phyloP scores from a whole-genome alignment of 2,888 invertebrate genomes.

The Celastrina argiolus region DNA sequence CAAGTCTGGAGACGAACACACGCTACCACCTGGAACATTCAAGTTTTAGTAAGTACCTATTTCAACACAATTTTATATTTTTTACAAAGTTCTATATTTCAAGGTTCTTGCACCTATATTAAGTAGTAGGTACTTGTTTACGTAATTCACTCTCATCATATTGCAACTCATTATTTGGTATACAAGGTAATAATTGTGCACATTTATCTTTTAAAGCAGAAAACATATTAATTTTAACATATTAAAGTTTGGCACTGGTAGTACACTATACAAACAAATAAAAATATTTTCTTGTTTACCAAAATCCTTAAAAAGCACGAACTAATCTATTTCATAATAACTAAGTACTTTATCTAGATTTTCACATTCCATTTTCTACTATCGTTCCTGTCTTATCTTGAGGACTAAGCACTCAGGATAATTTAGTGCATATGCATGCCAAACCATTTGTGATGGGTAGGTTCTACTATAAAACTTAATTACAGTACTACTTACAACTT shows the following conservation, averaged over 20 bases:
- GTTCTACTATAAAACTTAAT: not conserved
- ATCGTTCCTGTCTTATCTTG: not conserved
- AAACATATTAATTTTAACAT: too few relatives aligned
- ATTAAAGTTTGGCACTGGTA: too few relatives aligned
- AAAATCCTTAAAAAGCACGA: not conserved
- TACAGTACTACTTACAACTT: too few relatives aligned
- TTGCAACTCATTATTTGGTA: too few relatives aligned
- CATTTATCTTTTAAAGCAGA: too few relatives aligned
- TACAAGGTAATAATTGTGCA: too few relatives aligned
- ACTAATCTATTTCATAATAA: not conserved
- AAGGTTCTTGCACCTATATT: not conserved
- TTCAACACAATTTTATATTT: not conserved
- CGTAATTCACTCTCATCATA: not conserved
- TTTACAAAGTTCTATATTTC: not conserved
- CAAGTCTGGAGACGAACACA: constrained; percentile 86
- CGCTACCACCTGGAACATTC: constrained; percentile 80
- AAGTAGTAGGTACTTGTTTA: too few relatives aligned
- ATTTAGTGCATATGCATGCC: not conserved
- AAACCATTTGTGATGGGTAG: not conserved
- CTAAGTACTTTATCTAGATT: not conserved
- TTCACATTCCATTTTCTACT: constrained; percentile 1
- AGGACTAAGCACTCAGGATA: not conserved
- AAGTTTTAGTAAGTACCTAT: not conserved
- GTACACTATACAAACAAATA: not conserved
- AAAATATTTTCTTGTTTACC: not conserved